Evolutionary conservation across 2,797 vertebrate genomes (phyloP).

Genomic region (Florisuga fusca): DNA sequence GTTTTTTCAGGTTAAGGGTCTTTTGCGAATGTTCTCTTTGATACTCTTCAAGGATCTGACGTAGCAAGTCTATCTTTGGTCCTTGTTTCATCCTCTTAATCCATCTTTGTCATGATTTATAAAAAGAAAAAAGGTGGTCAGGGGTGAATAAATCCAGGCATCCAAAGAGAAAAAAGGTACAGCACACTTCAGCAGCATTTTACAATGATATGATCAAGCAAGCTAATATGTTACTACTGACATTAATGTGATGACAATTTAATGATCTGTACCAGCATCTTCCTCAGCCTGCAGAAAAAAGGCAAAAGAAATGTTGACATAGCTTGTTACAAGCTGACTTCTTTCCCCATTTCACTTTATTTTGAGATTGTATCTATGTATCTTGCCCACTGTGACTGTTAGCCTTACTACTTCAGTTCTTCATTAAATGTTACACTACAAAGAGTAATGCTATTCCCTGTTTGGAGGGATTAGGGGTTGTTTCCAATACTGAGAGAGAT

Average conservation of each 20-base stretch:
- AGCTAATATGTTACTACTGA: not conserved
- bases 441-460: not conserved
- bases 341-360: not conserved
- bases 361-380: not conserved
- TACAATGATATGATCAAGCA: not conserved
- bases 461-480: not conserved
- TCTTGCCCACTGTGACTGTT: not conserved
- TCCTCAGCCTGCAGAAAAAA: slow-evolving; percentile 24
- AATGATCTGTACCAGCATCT: slow-evolving; percentile 32
- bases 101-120: not conserved
- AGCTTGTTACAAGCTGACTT: not conserved
- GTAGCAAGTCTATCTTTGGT: not conserved
- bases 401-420: not conserved
- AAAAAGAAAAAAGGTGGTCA: not conserved
- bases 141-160: slow-evolving; percentile 6
- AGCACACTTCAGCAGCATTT: not conserved
- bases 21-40: not conserved
- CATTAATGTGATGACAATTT: slow-evolving; percentile 31
- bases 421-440: not conserved
- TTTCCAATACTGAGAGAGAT: not conserved
- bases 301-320: not conserved
- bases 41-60: not conserved
- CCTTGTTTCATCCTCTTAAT: slow-evolving; percentile 10
- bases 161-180: not conserved
- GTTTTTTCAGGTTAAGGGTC: not conserved